Evolutionary conservation across 2,888 invertebrate species (phyloP).

Genomic region (Cheilosia vulpina): DNA sequence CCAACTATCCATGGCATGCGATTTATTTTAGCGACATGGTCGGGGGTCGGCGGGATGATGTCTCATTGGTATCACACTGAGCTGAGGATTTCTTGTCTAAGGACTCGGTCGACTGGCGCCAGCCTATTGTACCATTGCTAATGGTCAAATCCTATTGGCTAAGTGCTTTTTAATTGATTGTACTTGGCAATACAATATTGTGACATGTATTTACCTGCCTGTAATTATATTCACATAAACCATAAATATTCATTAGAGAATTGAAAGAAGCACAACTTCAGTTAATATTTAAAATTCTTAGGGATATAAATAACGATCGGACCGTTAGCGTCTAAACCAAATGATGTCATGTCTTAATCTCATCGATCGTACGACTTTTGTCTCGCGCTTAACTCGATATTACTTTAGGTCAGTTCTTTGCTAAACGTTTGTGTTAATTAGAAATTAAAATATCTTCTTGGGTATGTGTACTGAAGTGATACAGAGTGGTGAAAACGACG

Average conservation of each 20-base stretch:
- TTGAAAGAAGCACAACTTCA: background rate
- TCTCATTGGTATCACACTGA: background rate
- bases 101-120: conserved; percentile 2
- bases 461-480: background rate
- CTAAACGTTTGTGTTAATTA: background rate
- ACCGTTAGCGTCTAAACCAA: conserved; percentile 53
- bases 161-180: conserved; percentile 13
- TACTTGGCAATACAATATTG: background rate
- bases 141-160: conserved; percentile 10
- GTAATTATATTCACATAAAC: background rate
- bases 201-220: background rate
- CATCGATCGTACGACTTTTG: conserved; percentile 38
- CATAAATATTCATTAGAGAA: background rate
- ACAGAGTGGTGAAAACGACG: conserved; percentile 2
- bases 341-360: conserved; percentile 61
- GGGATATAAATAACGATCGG: conserved; percentile 47
- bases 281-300: conserved; percentile 58
- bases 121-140: conserved; percentile 11
- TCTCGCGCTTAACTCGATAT: conserved; percentile 34
- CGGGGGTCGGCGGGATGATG: background rate
- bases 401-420: conserved; percentile 64
- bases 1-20: conserved; percentile 1
- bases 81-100: background rate
- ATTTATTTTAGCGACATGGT: conserved; percentile 14
- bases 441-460: background rate